Evolutionary conservation across 2,113 vertebrate genomes (phyloP), one percentile per base, ranked within the genome.

Genomic region (Myanophis thanlyinensis): DNA sequence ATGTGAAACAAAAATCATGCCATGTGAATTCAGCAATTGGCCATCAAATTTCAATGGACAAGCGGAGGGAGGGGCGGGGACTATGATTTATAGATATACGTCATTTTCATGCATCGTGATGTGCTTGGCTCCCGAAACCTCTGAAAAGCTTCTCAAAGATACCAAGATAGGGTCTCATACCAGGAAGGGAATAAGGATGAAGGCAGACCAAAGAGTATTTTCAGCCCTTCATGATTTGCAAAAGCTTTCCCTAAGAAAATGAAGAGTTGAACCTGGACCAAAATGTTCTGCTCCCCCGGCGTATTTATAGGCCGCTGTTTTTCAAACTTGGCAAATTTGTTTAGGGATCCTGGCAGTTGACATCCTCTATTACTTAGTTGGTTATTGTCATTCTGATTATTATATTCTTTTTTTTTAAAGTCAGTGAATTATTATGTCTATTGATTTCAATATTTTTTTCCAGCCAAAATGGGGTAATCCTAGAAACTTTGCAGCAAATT

Each of bases 191-290:
- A 80, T 22, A 40, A 80, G 18, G 67, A 80, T 20, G 67, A 80
- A 89, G 92, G 89, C 18, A 27, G 2, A 92, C 1, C 5, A 0
- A 9, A 46, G 4, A 44, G 35, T 1, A 0, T 0, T 2, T 13
- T 25, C 7, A 0, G 53, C 2, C 0, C 20, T 27, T 35, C 0
- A 40, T 5, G 0, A 20, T 40, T 1, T 1, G 1, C 1, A 0
- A 4, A 18, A 0, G 1, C 1, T 0, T 0, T 0, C 0, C 0
- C 0, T 18, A 13, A 18, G n/a, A 40, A 80, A 40, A 40, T 3
- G 35, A 80, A 20, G 18, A 20, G 35, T 80, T 20, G 67, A 80
- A 80, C 35, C 35, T 80, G 35, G 35, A 40, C 67, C 67, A 80
- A 80, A 80, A 40, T 8, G 67, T 80, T 80, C 67, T 80, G 5